Evolutionary conservation across 2,797 vertebrate species (phyloP).

Genomic region (Peromyscus nudipes): DNA sequence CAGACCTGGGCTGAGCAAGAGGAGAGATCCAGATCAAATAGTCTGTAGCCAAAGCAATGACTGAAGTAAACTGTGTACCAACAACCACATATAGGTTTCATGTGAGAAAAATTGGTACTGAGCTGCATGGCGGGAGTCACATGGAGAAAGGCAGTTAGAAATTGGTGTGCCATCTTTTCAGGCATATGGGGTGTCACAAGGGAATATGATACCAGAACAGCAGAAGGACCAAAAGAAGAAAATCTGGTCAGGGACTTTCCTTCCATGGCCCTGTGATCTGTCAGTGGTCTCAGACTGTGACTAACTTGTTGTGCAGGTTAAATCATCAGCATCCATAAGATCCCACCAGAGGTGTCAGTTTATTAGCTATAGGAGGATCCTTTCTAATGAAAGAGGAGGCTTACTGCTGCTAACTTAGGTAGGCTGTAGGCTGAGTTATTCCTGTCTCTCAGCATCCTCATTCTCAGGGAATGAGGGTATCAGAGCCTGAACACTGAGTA

Average conservation of each 20-base stretch:
- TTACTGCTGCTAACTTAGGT: not conserved
- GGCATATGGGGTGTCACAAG: not conserved
- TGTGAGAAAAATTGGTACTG: not conserved
- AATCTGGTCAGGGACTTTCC: not conserved
- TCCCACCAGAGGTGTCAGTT: not conserved
- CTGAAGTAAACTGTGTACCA: not conserved
- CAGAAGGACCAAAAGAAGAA: not conserved
- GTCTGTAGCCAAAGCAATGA: not conserved
- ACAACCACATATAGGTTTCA: not conserved
- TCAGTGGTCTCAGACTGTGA: not conserved
- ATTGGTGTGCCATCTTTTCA: not conserved
- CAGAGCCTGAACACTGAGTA: not conserved
- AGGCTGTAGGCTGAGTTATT: not conserved
- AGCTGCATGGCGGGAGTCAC: not conserved
- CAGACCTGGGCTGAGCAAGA: not conserved
- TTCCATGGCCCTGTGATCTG: not conserved
- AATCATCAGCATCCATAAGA: rapidly evolving
- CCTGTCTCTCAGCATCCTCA: not conserved
- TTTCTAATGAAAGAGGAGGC: not conserved
- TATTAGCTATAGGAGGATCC: not conserved
- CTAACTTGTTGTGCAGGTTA: not conserved
- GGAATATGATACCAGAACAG: rapidly evolving
- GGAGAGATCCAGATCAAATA: not conserved
- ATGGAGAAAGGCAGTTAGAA: not conserved
- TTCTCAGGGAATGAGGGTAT: not conserved